These are phyloP conservation scores for Pterocles burchelli DNA, from an alignment of 2,113 vertebrate species.

Conservation along the genomic window DNA sequence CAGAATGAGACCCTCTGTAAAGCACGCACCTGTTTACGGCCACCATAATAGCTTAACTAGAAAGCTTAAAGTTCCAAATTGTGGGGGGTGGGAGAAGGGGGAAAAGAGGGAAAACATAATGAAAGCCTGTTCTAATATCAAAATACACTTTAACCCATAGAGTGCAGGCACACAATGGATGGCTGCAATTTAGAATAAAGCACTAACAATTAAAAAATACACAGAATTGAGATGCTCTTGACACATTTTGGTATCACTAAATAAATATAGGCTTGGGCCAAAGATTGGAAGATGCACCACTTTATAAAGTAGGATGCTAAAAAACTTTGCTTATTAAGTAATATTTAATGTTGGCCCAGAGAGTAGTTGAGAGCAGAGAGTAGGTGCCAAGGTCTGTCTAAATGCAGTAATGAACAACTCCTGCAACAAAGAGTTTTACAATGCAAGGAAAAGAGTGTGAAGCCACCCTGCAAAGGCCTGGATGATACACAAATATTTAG, in stretches of 20 bases:
- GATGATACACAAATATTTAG: background rate
- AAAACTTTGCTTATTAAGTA: background rate
- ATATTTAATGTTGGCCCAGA: background rate
- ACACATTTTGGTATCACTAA: background rate
- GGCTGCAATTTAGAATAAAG: background rate
- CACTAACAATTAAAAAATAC: background rate
- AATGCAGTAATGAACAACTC: background rate
- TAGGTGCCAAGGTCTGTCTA: background rate
- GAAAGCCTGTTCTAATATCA: constrained; percentile 62
- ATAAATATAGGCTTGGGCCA: background rate
- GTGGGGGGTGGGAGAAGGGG: background rate
- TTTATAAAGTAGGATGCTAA: background rate
- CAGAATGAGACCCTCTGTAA: constrained; percentile 78
- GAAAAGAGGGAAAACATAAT: constrained; percentile 32
- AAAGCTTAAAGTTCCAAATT: constrained; percentile 54
- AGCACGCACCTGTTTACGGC: constrained; percentile 80
- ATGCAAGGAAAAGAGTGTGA: background rate
- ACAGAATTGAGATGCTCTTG: background rate
- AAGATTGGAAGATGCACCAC: background rate
- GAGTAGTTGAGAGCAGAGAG: background rate
- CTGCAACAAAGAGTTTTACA: background rate
- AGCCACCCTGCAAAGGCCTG: background rate
- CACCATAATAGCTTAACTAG: constrained; percentile 74
- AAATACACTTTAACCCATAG: constrained; percentile 56
- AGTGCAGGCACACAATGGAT: background rate